Evolutionary conservation across 2,797 vertebrate species (phyloP), one percentile per base, ranked within the genome.

Genomic region (Champsocephalus esox): DNA sequence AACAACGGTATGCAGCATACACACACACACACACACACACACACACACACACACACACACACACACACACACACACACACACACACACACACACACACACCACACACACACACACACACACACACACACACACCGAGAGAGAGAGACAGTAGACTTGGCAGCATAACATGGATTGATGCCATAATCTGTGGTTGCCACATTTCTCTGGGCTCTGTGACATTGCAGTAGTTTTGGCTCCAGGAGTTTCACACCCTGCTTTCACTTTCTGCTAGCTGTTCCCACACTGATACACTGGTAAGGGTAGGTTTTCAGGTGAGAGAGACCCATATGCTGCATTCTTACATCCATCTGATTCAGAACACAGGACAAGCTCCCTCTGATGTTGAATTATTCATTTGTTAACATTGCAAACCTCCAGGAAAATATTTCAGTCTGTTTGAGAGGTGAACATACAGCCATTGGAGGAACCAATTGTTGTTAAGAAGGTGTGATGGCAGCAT

Each of bases 181-280:
- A 93, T 88, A 81, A 88, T 87, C 77, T 71, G 70, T 65, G 54
- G 77, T 85, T 79, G 93, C 75, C 75, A 95, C 80, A 92, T 94
- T 93, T 93, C 93, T 89, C 93, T 68, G 77, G 72, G 34, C 60
- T 41, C 80, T 92, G 92, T 83, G 86, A 94, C 76, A 74, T 91
- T 75, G 77, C 85, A 87, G 85, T 85, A 66, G 41, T 70, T 79
- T 69, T 32, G 17, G 58, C 60, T 79, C 64, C 43, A 58, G 50
- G 61, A 80, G 80, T 83, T 92, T 92, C 83, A 73, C 91, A 90
- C 80, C 32, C 46, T 52, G 61, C 45, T 73, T 66, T 61, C 72
- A 69, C 57, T 63, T 63, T 79, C 60, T 78, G 78, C 60, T 70
- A 46, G 48, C 48, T 5, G 28, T 73, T 82, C 65, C 54, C 79